Base-by-base conservation (phyloP, 2,888 invertebrate genomes). In the Brassicogethes aeneus region DNA sequence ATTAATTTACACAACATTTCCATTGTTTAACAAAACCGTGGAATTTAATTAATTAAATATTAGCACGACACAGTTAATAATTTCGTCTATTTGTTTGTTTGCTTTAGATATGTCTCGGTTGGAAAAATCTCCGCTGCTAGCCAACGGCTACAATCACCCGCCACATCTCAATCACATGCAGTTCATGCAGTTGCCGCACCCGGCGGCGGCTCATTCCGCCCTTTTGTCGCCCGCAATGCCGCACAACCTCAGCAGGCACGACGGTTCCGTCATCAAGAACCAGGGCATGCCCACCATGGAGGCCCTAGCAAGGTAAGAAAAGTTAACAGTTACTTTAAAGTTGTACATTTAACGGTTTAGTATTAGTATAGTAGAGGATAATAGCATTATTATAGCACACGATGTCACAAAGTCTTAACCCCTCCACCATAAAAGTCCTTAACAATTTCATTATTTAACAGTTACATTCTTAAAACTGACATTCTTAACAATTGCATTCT, bases 91-190 rank as follows among this genome's bases (percentile, higher is more conserved):
- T 15, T 35, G 5, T 32, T 32, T 13, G 32, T 32, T 32, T 10
- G 45, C 70, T 73, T 37, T 77, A 88, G 89, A 90, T 72, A 83
- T 88, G 70, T 85, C 86, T 37, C 79, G 90, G 53, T 73, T 91
- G 79, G 92, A 93, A 69, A 92, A 93, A 70, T 90, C 91, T 14
- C 92, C 92, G 17, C 75, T 92, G 31, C 74, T 93, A 55, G 90
- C 91, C 45, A 93, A 93, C 65, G 93, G 93, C 48, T 93, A 92
- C 77, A 92, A 91, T 71, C 91, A 91, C 54, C 92, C 91, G 44
- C 92, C 92, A 43, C 87, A 88, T 45, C 84, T 89, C 68, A 88
- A 88, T 64, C 92, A 91, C 61, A 90, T 93, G 88, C 91, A 90
- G 63, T 90, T 92, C 73, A 90, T 91, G 89, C 90, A 90, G 68